phyloP scores from a whole-genome alignment of 2,797 vertebrate species.

The Telmatherina bonti region DNA sequence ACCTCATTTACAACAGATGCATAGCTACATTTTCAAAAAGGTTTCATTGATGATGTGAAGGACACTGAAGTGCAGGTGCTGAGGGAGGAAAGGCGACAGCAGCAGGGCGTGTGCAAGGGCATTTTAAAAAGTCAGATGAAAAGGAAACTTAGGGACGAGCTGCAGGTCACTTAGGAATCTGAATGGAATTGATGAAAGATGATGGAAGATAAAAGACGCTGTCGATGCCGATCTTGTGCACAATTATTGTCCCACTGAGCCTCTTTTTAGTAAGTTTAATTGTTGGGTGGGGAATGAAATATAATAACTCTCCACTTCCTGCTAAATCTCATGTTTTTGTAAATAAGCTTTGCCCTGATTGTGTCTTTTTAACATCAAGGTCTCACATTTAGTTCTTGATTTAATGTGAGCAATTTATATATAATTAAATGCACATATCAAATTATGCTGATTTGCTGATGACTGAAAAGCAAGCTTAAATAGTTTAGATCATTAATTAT shows the following conservation, averaged over 20 bases:
- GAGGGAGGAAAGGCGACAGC: conserved; percentile 30
- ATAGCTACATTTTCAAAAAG: conserved; percentile 60
- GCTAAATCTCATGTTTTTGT: conserved; percentile 10
- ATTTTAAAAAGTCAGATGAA: conserved; percentile 42
- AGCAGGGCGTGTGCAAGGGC: conserved; percentile 20
- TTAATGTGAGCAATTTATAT: not conserved
- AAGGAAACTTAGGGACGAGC: conserved; percentile 44
- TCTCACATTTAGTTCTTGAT: not conserved
- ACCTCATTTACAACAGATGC: conserved; percentile 73
- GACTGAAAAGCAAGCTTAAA: not conserved
- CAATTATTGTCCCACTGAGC: conserved; percentile 56
- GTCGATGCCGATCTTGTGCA: conserved; percentile 34
- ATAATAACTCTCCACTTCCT: conserved; percentile 27
- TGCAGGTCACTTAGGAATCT: conserved; percentile 53
- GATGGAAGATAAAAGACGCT: conserved; percentile 52
- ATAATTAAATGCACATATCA: not conserved
- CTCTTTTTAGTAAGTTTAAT: conserved; percentile 50
- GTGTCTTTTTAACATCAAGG: conserved; percentile 5
- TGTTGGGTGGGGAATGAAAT: conserved; percentile 42
- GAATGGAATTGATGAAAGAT: conserved; percentile 60
- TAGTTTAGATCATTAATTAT: not conserved
- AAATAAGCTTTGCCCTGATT: conserved; percentile 12
- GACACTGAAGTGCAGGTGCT: conserved; percentile 60
- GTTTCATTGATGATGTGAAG: conserved; percentile 57
- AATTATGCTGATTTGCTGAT: not conserved